Evolutionary conservation across 2,113 vertebrate species (phyloP), one percentile per base, ranked within the genome.

Genomic region (Pachyramphus minor): DNA sequence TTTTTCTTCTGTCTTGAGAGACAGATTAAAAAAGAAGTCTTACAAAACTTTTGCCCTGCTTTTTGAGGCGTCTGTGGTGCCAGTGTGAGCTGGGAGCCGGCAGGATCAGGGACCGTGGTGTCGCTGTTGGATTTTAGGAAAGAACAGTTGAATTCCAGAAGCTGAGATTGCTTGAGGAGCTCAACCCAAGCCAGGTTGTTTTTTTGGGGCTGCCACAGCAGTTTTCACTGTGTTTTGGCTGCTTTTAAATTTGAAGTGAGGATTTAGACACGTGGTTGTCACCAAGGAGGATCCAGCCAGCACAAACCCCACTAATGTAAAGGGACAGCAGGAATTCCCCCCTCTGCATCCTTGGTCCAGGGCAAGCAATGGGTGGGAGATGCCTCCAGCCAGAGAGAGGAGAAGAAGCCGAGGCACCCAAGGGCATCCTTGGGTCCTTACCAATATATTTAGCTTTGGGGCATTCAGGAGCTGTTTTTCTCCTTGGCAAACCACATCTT

Each of bases 231-330:
- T 60, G 44, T 76, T 89, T 77, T 69, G 68, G 5, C 39, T 49
- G 23, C 41, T 71, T 84, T 73, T 37, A 89, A 59, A 45, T 73
- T 28, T 45, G 18, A 74, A 84, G 52, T 35, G 44, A 24, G 50
- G 24, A 19, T 80, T 73, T 52, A 81, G 37, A 41, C 14, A 9
- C 0, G 0, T 3, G 0, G 6, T 49, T 84, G 50, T 60, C 73
- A 44, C 69, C 9, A 8, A 9, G 59, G 22, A 47, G 27, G 15
- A 30, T 72, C 27, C 85, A 79, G 47, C 11, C 25, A 63, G 62
- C 25, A 9, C 21, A 25, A 52, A 59, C 12, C 35, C 41, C 11
- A 27, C 42, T 23, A 30, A 6, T 0, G 0, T 11, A 12, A 33
- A 33, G 84, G 49, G 39, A 27, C 75, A 68, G 33, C 2, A 1